Evolutionary conservation across 2,797 vertebrate genomes (phyloP).

Genomic region (Mus caroli): DNA sequence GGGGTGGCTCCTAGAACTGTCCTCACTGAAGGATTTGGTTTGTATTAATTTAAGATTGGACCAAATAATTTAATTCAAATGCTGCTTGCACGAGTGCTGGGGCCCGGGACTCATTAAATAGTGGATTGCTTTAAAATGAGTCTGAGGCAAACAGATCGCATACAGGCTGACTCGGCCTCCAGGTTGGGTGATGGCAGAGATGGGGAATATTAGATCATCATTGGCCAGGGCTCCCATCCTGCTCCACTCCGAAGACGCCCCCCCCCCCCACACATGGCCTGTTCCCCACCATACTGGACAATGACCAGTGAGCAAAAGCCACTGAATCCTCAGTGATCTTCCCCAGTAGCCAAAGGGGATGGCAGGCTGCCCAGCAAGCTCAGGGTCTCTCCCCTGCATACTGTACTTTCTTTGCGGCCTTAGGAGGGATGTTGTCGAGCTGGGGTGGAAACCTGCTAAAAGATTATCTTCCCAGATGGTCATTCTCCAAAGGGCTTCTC

Average conservation of each 20-base stretch:
- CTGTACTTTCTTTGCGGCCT: not conserved
- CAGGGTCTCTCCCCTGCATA: too few species aligned
- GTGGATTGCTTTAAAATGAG: conserved; percentile 82
- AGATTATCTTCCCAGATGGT: not conserved
- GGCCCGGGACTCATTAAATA: conserved; percentile 81
- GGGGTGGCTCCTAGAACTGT: conserved; percentile 8
- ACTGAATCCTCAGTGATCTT: fast-evolving
- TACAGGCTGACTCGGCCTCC: conserved; percentile 75
- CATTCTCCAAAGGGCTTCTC: not conserved
- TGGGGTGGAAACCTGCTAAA: not conserved
- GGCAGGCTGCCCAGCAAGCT: not conserved
- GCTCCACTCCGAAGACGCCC: not conserved
- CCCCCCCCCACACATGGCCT: not conserved
- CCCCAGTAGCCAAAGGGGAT: not conserved
- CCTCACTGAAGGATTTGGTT: conserved; percentile 75
- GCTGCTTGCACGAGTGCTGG: conserved; percentile 55
- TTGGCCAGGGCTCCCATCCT: not conserved
- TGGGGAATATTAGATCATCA: conserved; percentile 68
- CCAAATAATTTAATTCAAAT: conserved; percentile 74
- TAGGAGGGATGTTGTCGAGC: not conserved
- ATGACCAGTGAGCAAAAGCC: fast-evolving
- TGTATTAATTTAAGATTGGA: conserved; percentile 81
- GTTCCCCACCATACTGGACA: not conserved
- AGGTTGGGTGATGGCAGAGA: conserved; percentile 68
- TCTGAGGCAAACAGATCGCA: conserved; percentile 82